Percentiles rank a stretch among this genome's conserved stretches.
Evolutionary conservation across 2,113 vertebrate species (phyloP).

Genomic region (Charina bottae): DNA sequence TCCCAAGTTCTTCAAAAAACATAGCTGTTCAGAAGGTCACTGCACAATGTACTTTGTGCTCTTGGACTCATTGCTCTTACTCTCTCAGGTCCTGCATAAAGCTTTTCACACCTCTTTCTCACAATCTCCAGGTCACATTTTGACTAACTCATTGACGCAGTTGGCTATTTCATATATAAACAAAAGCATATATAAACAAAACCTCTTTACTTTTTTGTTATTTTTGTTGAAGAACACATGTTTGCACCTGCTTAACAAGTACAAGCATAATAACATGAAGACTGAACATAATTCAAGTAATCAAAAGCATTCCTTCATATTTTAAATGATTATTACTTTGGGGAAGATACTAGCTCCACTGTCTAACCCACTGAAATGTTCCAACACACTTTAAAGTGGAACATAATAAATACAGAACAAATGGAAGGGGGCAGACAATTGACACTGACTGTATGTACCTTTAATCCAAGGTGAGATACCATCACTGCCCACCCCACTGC

Average conservation of each 20-base stretch:
- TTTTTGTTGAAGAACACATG: rapidly evolving
- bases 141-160: background rate
- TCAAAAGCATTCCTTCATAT: background rate
- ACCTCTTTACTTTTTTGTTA: background rate
- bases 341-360: background rate
- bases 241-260: background rate
- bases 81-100: background rate
- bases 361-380: background rate
- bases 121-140: slow-evolving; percentile 14
- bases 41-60: background rate
- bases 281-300: background rate
- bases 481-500: background rate
- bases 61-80: slow-evolving; percentile 32
- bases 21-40: slow-evolving; percentile 30
- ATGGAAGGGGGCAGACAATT: background rate
- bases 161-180: background rate
- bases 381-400: background rate
- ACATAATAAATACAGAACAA: background rate
- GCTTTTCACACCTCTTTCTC: background rate
- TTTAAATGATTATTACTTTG: background rate
- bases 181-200: background rate
- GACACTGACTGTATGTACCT: background rate
- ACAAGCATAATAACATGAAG: background rate
- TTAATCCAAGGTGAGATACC: background rate
- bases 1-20: slow-evolving; percentile 7